Base-by-base conservation (phyloP, 1,140 invertebrate genomes). In the Leptonema lineaticorne region DNA sequence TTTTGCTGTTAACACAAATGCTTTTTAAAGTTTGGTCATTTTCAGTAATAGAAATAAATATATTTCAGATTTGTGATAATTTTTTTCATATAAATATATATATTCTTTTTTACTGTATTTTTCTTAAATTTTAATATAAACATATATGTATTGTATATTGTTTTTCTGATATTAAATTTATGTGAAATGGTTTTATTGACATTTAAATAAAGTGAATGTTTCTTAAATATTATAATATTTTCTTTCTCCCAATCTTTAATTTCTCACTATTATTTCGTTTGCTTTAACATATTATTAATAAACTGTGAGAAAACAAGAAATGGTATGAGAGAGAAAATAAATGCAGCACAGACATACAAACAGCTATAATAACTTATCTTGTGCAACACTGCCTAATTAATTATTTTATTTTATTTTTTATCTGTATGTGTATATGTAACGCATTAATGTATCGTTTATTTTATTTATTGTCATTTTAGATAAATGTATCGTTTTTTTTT, bases 291-390 rank as follows among this genome's bases (percentile, higher is more conserved):
- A 45, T n/a, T n/a, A 6, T 45, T 45, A 16, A 45, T 53, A 26
- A 26, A 41, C 11, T 41, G 58, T 28, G 26, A 33, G 62, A 50
- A 28, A 50, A 50, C n/a, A 22, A 45, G 22, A 45, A 45, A 26
- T 16, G 30, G 56, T n/a, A 50, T 11, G 27, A 50, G 62, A 64
- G 45, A 27, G 53, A 57, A 58, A 66, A 41, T 46, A 41, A 66
- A 56, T 66, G 48, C 64, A 66, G 64, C 64, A 57, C 64, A 66
- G 64, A 66, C 64, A 66, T 45, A 57, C 45, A 30, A n/a, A 58
- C 64, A 30, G 64, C 33, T 33, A 28, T 53, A n/a, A 56, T 56
- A 18, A 33, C 26, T 20, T 63, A n/a, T 16, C 18, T 59, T 6
- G 14, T 67, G 41, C 57, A 67, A 48, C 62, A 64, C 62, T 64